Conservation (phyloP, 2,113 vertebrate genomes). For the Microcebus griseorufus region DNA sequence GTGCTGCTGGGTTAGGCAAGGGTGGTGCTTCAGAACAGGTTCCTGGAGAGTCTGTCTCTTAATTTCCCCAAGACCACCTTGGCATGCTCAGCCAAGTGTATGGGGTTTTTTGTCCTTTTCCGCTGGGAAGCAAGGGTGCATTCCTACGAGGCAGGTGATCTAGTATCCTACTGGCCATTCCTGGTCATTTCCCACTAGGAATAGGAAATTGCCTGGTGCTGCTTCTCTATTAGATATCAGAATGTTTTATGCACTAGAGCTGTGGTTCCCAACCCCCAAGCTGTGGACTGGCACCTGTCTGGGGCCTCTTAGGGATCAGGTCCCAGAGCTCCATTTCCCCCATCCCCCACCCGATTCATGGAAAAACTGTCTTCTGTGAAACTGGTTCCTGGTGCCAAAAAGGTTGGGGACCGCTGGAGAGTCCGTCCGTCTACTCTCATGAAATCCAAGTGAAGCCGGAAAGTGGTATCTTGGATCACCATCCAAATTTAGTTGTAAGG, state of each 20-base stretch:
- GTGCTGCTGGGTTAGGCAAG: too few relatives aligned
- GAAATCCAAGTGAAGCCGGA: not conserved
- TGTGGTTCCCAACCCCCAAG: too few relatives aligned
- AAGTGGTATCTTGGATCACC: not conserved
- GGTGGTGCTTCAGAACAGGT: not conserved
- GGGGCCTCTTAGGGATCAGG: too few relatives aligned
- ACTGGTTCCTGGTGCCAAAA: too few relatives aligned
- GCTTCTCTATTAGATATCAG: not conserved
- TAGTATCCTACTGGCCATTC: not conserved
- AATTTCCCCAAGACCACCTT: not conserved
- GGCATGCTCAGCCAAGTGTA: not conserved
- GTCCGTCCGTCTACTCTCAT: not conserved
- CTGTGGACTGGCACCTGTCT: too few relatives aligned
- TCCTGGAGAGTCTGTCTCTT: not conserved
- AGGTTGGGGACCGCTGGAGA: too few relatives aligned
- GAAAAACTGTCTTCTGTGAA: too few relatives aligned
- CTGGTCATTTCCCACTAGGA: not conserved
- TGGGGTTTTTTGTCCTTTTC: not conserved
- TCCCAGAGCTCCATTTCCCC: too few relatives aligned
- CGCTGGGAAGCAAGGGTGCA: not conserved
- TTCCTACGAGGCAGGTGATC: not conserved
- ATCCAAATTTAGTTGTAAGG: not conserved
- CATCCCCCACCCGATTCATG: too few relatives aligned
- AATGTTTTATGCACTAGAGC: not conserved
- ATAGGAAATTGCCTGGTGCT: not conserved